These are phyloP conservation scores for Pluvianellus socialis DNA, from an alignment of 2,113 vertebrate species.

Conservation along the genomic window DNA sequence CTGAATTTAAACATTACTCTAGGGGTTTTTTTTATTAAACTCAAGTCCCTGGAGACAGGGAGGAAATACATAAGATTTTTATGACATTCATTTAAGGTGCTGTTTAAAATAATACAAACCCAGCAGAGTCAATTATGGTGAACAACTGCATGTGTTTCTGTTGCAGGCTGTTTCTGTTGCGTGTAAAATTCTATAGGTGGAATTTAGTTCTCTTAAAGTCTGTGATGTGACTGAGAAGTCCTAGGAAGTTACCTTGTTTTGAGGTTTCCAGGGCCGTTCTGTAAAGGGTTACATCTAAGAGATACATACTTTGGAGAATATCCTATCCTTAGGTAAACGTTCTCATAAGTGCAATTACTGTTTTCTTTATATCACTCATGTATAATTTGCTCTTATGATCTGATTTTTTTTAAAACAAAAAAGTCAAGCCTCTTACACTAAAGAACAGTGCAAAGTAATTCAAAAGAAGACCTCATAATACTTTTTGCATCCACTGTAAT, in stretches of 20 bases:
- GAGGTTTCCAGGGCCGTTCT: not conserved
- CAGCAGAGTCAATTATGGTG: not conserved
- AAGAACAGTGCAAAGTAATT: not conserved
- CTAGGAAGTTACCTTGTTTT: not conserved
- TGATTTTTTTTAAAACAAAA: not conserved
- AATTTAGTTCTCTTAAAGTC: not conserved
- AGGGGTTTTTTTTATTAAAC: not conserved
- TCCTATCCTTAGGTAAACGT: not conserved
- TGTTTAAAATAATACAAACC: not conserved
- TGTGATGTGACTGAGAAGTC: not conserved
- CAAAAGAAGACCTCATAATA: not conserved
- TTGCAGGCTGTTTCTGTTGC: not conserved
- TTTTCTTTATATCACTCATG: not conserved
- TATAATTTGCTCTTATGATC: not conserved
- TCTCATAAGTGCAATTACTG: not conserved
- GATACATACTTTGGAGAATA: not conserved
- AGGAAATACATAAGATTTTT: not conserved
- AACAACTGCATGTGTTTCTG: not conserved
- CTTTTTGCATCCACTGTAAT: not conserved
- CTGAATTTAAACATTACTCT: not conserved
- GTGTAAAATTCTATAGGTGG: not conserved
- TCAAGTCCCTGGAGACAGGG: not conserved
- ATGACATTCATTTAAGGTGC: not conserved
- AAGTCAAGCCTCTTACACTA: not conserved
- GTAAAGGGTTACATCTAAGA: not conserved